Conservation (phyloP, 2,113 vertebrate species). For the Trematomus loennbergii region DNA sequence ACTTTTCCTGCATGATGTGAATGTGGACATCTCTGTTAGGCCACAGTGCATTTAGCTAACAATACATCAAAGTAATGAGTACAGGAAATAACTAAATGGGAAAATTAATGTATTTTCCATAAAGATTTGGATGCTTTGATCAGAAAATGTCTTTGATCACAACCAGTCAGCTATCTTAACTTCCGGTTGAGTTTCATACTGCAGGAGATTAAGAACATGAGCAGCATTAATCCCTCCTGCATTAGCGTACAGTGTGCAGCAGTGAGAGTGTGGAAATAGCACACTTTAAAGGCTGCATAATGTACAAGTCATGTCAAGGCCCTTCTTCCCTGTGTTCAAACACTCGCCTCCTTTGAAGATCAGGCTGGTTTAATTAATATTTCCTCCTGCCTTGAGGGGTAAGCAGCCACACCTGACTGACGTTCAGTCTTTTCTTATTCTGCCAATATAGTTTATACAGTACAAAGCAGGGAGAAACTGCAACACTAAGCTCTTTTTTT, state of each 20-base stretch:
- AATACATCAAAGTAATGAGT: neutral
- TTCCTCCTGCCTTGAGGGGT: neutral
- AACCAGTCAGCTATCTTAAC: neutral
- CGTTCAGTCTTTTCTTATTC: neutral
- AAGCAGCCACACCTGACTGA: constrained; percentile 22
- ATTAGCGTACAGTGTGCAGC: neutral
- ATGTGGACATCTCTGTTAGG: neutral
- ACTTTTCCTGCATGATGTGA: neutral
- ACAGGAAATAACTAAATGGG: neutral
- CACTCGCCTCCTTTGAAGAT: constrained; percentile 30
- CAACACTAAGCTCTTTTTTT: neutral
- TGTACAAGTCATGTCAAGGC: constrained; percentile 7
- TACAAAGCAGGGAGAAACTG: neutral
- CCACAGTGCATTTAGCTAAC: neutral
- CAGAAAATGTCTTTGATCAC: constrained; percentile 1
- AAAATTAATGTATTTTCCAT: neutral
- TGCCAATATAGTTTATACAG: neutral
- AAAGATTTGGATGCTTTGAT: constrained; percentile 7
- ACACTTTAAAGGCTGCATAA: constrained; percentile 14
- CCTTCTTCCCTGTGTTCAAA: constrained; percentile 29
- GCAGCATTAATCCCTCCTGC: constrained; percentile 1
- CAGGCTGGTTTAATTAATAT: constrained; percentile 8
- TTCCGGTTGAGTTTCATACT: neutral
- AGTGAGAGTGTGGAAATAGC: neutral
- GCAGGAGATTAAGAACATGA: constrained; percentile 18